A percentile compares a stretch with the other conserved stretches of the same genome.
Conservation (phyloP, 1,140 invertebrate species). For the Portunus trituberculatus region DNA sequence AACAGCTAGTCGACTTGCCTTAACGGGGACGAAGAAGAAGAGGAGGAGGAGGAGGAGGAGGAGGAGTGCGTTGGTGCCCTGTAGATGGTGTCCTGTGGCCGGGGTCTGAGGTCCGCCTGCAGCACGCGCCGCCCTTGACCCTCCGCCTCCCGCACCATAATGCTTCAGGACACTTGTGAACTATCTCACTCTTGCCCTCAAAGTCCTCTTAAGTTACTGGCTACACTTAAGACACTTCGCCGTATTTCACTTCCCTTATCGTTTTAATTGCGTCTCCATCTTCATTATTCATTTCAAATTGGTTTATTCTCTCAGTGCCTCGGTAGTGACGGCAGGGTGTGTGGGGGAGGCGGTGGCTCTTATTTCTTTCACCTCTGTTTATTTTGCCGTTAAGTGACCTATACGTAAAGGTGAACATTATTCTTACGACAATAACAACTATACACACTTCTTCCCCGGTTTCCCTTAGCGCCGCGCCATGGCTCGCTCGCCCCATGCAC, state of each 20-base stretch:
- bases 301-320: not conserved
- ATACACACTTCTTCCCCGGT: not conserved
- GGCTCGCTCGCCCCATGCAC: not conserved
- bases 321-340: constrained; percentile 15
- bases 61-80: not conserved
- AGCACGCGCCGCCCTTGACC: constrained; percentile 15
- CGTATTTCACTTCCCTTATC: constrained; percentile 13
- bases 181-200: constrained; percentile 18
- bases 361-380: not conserved
- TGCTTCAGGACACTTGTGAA: not conserved
- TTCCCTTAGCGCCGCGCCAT: not conserved
- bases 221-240: not conserved
- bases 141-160: not conserved
- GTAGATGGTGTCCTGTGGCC: not conserved
- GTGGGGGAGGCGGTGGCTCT: not conserved
- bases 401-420: not conserved
- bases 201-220: constrained; percentile 10
- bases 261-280: constrained; percentile 21
- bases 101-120: not conserved
- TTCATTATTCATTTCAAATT: constrained; percentile 15
- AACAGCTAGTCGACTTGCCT: not conserved
- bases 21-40: not conserved
- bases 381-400: not conserved
- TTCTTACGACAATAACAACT: not conserved
- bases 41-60: not conserved